Conservation (phyloP, 92 coral and sea anemone genomes). For the Epizoanthus scotinus region DNA sequence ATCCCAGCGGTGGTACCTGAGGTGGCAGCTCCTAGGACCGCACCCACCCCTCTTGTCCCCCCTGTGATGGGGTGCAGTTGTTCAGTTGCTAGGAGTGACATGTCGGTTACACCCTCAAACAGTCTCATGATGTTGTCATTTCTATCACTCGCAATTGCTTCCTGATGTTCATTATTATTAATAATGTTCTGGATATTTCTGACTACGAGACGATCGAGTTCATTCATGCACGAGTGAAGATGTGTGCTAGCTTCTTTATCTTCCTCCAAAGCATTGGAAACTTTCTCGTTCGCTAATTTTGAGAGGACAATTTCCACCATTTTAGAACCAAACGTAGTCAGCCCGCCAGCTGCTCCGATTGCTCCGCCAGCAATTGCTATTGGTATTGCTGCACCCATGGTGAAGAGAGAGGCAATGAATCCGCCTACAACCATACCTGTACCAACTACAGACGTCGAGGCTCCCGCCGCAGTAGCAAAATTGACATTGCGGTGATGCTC, state of each 20-base stretch:
- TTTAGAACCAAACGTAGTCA: slow-evolving; percentile 69
- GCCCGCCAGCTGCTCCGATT: slow-evolving; percentile 65
- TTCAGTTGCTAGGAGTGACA: slow-evolving; percentile 45
- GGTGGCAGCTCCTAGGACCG: slow-evolving; percentile 56
- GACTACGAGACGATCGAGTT: slow-evolving; percentile 38
- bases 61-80: slow-evolving; percentile 51
- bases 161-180: slow-evolving; percentile 25
- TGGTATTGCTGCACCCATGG: slow-evolving; percentile 66
- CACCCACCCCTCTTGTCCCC: slow-evolving; percentile 59
- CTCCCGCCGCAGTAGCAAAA: slow-evolving; percentile 66
- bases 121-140: slow-evolving; percentile 42
- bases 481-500: slow-evolving; percentile 60
- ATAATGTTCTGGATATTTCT: slow-evolving; percentile 53
- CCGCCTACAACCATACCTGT: slow-evolving; percentile 70
- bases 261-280: slow-evolving; percentile 47
- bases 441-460: slow-evolving; percentile 59
- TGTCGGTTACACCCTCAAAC: slow-evolving; percentile 47
- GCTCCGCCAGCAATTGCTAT: slow-evolving; percentile 58
- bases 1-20: slow-evolving; percentile 59
- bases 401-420: slow-evolving; percentile 60
- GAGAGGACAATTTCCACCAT: slow-evolving; percentile 55
- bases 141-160: neutral
- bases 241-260: slow-evolving; percentile 56
- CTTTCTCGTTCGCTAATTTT: slow-evolving; percentile 47
- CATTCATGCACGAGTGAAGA: slow-evolving; percentile 44